Conservation (phyloP, 2,113 vertebrate species). For the Macroglossus sobrinus region DNA sequence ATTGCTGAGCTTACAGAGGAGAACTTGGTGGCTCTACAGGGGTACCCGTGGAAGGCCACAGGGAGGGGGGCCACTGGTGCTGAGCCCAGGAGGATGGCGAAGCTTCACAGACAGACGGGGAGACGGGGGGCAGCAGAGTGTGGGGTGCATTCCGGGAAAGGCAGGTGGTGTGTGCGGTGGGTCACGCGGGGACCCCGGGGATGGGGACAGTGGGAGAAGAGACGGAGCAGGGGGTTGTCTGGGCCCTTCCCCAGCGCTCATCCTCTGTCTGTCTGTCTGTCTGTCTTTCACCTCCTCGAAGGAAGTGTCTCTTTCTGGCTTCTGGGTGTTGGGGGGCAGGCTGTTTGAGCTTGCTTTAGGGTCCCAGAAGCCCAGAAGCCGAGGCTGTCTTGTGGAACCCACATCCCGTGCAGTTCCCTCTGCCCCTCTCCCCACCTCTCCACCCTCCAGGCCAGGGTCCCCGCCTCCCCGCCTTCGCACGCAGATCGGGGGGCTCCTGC, state of each 20-base stretch:
- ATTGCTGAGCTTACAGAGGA: neutral
- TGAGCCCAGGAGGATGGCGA: neutral
- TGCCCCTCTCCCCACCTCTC: neutral
- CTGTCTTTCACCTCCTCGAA: neutral
- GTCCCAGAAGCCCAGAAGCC: neutral
- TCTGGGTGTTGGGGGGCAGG: fast-evolving
- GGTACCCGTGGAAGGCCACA: fast-evolving
- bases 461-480: neutral
- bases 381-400: neutral
- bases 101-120: neutral
- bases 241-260: neutral
- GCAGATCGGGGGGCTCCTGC: neutral
- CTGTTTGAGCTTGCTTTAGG: neutral
- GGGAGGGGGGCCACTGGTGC: neutral
- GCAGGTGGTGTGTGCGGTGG: neutral
- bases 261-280: too few species aligned
- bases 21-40: fast-evolving
- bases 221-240: too few species aligned
- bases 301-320: neutral
- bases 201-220: neutral
- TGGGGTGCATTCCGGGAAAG: fast-evolving
- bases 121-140: neutral
- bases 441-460: neutral
- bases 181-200: neutral
- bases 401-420: neutral